These are phyloP conservation scores for Xestia xanthographa DNA, from an alignment of 2,888 invertebrate species.

Conservation along the genomic window DNA sequence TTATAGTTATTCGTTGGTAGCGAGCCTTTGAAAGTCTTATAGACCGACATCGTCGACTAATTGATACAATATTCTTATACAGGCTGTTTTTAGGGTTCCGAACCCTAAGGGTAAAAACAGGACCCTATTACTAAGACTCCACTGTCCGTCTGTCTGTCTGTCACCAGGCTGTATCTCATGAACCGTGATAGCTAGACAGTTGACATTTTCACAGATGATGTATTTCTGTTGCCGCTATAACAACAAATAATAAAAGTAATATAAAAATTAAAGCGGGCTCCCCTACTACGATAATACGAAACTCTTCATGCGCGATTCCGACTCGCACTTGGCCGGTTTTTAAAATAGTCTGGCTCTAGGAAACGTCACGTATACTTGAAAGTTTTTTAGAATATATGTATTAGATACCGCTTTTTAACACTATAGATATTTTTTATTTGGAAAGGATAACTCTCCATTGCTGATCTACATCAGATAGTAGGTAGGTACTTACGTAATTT, in stretches of 20 bases:
- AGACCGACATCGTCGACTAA: neutral
- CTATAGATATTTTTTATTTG: neutral
- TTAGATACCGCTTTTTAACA: neutral
- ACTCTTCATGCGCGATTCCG: too few relatives aligned
- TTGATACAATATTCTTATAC: neutral
- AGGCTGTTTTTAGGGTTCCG: neutral
- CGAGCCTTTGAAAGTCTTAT: constrained; percentile 10
- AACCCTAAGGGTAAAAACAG: too few relatives aligned
- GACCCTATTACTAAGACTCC: too few relatives aligned
- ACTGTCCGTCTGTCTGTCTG: too few relatives aligned
- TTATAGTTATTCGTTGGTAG: constrained; percentile 7
- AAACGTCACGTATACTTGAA: neutral
- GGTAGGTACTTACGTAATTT: neutral
- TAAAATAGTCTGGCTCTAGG: neutral
- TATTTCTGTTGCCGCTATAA: too few relatives aligned
- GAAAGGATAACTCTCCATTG: neutral
- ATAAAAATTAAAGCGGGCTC: too few relatives aligned
- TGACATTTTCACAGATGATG: too few relatives aligned
- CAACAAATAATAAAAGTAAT: too few relatives aligned
- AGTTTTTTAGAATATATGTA: neutral
- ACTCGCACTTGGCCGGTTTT: too few relatives aligned
- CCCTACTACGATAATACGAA: too few relatives aligned
- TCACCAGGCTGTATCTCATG: too few relatives aligned
- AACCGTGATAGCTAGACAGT: too few relatives aligned
- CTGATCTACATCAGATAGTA: neutral